Percentiles rank a stretch among this genome's conserved stretches.
These are phyloP conservation scores for Zygothrica quintamaculata DNA, from an alignment of 2,888 invertebrate species.

Conservation along the genomic window DNA sequence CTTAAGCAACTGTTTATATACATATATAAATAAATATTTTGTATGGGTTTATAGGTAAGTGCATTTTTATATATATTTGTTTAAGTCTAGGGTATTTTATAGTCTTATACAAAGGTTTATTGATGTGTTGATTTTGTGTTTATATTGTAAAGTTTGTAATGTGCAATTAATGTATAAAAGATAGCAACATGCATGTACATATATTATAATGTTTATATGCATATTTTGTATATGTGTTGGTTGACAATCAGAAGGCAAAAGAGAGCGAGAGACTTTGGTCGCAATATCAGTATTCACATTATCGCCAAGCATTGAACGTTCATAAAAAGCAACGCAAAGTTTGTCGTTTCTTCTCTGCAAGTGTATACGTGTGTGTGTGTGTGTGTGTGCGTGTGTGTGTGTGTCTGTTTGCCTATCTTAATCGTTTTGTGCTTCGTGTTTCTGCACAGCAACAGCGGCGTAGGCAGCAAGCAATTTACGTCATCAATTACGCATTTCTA, in stretches of 20 bases:
- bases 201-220: too few species aligned
- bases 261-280: too few species aligned
- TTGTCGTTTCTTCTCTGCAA: background rate
- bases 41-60: background rate
- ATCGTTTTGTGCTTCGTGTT: slow-evolving; percentile 6
- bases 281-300: too few species aligned
- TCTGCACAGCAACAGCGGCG: slow-evolving; percentile 31
- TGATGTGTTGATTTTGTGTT: too few species aligned
- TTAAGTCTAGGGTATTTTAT: too few species aligned
- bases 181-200: too few species aligned
- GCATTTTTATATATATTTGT: too few species aligned
- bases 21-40: background rate
- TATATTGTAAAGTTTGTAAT: too few species aligned
- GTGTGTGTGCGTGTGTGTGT: background rate
- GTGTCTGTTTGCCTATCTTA: slow-evolving; percentile 3
- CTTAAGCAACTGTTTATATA: background rate
- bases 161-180: too few species aligned
- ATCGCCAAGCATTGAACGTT: background rate
- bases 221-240: too few species aligned
- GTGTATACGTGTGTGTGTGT: background rate
- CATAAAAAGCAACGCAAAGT: slow-evolving; percentile 1
- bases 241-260: too few species aligned
- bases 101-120: too few species aligned
- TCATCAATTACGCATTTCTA: background rate
- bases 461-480: slow-evolving; percentile 23